These are phyloP conservation scores for Gari tellinella DNA, from an alignment of 2,888 invertebrate genomes.

Conservation along the genomic window DNA sequence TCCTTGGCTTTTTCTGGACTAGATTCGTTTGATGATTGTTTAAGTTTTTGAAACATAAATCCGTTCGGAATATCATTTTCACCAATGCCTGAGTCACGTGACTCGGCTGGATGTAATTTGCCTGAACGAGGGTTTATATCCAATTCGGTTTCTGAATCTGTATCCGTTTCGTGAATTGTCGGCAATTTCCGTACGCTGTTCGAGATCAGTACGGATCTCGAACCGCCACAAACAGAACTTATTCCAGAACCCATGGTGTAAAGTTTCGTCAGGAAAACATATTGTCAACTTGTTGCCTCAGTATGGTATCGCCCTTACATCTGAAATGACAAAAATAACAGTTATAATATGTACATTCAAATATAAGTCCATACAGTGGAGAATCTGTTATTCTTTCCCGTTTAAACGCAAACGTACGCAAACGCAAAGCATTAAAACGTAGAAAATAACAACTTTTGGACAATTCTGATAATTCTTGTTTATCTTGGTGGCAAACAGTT, in stretches of 20 bases:
- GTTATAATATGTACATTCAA: too few species aligned
- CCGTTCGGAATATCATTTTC: conserved; percentile 68
- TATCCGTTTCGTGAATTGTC: conserved; percentile 56
- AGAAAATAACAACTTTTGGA: too few species aligned
- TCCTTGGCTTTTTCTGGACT: conserved; percentile 43
- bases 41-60: conserved; percentile 37
- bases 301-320: too few species aligned
- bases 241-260: conserved; percentile 64
- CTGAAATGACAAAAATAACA: too few species aligned
- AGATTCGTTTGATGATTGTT: conserved; percentile 40
- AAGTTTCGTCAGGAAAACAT: too few species aligned
- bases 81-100: conserved; percentile 69
- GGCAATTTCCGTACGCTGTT: conserved; percentile 64
- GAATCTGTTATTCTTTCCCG: too few species aligned
- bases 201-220: conserved; percentile 62
- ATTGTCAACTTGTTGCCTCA: too few species aligned
- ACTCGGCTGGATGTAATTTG: conserved; percentile 67
- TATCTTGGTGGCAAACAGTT: too few species aligned
- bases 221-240: conserved; percentile 62
- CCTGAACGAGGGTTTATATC: conserved; percentile 53
- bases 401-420: too few species aligned
- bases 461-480: too few species aligned
- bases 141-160: conserved; percentile 45
- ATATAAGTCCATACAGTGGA: too few species aligned
- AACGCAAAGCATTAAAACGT: too few species aligned